phyloP scores from a whole-genome alignment of 1,140 invertebrate species.

The Coboldia fuscipes region DNA sequence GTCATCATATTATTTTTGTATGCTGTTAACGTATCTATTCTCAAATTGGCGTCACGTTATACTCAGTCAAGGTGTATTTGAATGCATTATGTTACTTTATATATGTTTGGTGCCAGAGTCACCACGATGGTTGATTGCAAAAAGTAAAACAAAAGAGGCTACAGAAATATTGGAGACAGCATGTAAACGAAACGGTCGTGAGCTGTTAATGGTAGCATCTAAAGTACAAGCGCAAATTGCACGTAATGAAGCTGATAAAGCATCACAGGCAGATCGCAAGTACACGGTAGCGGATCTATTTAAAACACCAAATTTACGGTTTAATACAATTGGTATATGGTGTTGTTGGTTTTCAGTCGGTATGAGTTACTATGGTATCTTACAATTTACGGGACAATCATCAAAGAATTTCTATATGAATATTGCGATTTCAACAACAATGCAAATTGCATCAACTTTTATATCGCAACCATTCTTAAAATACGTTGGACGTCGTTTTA shows the following conservation, averaged over 20 bases:
- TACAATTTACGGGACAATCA: conserved; percentile 48
- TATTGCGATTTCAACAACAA: conserved; percentile 38
- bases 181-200: conserved; percentile 30
- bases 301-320: conserved; percentile 44
- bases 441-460: conserved; percentile 44
- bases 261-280: conserved; percentile 23
- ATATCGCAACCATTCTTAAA: conserved; percentile 40
- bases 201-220: conserved; percentile 25
- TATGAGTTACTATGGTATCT: conserved; percentile 49
- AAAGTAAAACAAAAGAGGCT: conserved; percentile 43
- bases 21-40: too few species aligned
- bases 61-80: too few species aligned
- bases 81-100: conserved; percentile 48
- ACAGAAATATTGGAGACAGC: conserved; percentile 41
- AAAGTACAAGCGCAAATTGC: conserved; percentile 21
- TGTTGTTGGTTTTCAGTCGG: conserved; percentile 52
- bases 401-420: conserved; percentile 52
- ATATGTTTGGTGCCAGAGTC: conserved; percentile 60
- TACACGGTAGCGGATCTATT: conserved; percentile 43
- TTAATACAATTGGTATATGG: conserved; percentile 45
- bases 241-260: conserved; percentile 13
- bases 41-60: too few species aligned
- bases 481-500: conserved; percentile 34
- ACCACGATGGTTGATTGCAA: conserved; percentile 55
- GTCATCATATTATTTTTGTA: too few species aligned